These are phyloP conservation scores for Empis stercorea DNA, from an alignment of 2,888 invertebrate species.

Conservation along the genomic window DNA sequence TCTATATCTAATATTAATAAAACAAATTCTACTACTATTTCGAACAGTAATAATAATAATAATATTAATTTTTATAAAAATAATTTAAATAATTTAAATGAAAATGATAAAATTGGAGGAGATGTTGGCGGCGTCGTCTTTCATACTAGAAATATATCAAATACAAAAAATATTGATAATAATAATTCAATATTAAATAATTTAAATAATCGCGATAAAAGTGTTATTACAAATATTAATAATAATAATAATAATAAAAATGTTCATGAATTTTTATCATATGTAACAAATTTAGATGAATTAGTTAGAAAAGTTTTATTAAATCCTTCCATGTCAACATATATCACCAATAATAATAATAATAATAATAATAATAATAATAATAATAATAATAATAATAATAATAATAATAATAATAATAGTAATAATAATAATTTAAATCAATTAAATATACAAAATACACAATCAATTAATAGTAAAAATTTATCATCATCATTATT, in stretches of 20 bases:
- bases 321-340: constrained; percentile 32
- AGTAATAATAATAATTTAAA: neutral
- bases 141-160: constrained; percentile 4
- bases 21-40: neutral
- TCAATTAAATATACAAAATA: neutral
- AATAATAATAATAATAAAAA: neutral
- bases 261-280: neutral
- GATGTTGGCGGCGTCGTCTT: constrained; percentile 4
- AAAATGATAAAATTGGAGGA: neutral
- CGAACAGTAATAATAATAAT: neutral
- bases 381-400: neutral
- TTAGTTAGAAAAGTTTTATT: constrained; percentile 31
- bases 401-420: neutral
- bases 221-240: neutral
- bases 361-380: neutral
- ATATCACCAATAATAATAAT: constrained; percentile 15
- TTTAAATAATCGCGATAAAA: neutral
- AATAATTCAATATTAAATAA: neutral
- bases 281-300: neutral
- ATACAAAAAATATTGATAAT: neutral
- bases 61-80: neutral
- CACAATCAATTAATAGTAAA: no score
- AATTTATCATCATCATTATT: neutral
- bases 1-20: no score
- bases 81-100: neutral